These are phyloP conservation scores for Zapus hudsonius DNA, from an alignment of 2,113 vertebrate genomes.

Conservation along the genomic window DNA sequence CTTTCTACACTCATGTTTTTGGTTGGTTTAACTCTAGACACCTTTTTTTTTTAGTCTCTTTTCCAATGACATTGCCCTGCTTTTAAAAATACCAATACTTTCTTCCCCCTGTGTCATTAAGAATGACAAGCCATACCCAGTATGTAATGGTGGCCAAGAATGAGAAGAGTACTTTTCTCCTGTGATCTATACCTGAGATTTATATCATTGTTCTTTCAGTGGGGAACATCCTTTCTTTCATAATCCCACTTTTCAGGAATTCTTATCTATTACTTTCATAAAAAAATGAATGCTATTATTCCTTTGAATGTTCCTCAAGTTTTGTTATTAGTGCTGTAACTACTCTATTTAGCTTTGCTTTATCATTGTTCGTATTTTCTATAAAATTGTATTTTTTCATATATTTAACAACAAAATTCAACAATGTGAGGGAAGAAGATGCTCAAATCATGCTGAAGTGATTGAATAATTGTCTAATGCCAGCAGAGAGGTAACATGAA, in stretches of 20 bases:
- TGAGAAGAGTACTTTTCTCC: too few species aligned
- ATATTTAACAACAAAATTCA: too few species aligned
- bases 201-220: too few species aligned
- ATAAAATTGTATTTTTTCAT: background rate
- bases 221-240: background rate
- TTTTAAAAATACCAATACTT: background rate
- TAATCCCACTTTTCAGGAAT: background rate
- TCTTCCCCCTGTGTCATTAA: background rate
- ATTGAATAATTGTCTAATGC: too few species aligned
- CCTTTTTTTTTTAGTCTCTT: background rate
- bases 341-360: background rate
- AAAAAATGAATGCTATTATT: background rate
- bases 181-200: too few species aligned
- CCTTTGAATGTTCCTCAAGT: background rate
- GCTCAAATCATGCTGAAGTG: too few species aligned
- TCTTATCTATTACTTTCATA: background rate
- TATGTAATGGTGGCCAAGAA: background rate
- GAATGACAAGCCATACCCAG: background rate
- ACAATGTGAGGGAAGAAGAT: too few species aligned
- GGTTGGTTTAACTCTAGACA: background rate
- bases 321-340: background rate
- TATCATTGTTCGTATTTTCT: background rate
- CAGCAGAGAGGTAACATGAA: too few species aligned
- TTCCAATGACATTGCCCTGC: background rate
- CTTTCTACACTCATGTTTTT: background rate